A percentile compares a stretch with the other conserved stretches of the same genome.
phyloP scores from a whole-genome alignment of 2,888 invertebrate species.

The Deilephila elpenor region DNA sequence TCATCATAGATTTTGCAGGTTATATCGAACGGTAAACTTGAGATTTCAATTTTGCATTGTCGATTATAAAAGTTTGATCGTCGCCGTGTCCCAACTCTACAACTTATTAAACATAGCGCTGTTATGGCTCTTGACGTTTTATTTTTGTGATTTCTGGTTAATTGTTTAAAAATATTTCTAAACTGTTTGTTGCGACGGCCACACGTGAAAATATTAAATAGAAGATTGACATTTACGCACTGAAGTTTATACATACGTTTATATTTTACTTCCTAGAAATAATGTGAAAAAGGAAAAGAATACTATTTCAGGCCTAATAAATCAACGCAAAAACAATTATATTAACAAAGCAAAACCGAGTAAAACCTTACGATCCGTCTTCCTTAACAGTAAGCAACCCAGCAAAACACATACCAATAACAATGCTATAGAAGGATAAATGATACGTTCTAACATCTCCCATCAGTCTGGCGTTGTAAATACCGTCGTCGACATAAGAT shows the following conservation, averaged over 20 bases:
- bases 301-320: not conserved
- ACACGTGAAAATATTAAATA: too few relatives aligned
- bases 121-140: not conserved
- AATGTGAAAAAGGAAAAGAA: too few relatives aligned
- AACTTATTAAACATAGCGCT: not conserved
- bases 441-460: slow-evolving; percentile 16
- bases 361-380: not conserved
- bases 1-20: slow-evolving; percentile 41
- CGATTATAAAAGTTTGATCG: slow-evolving; percentile 15
- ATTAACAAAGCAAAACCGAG: not conserved
- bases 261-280: too few relatives aligned
- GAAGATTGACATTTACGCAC: too few relatives aligned
- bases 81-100: not conserved
- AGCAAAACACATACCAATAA: not conserved
- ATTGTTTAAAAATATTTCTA: too few relatives aligned
- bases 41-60: slow-evolving; percentile 20
- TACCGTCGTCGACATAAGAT: slow-evolving; percentile 52
- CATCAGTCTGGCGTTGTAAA: slow-evolving; percentile 33
- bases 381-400: not conserved
- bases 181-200: too few relatives aligned
- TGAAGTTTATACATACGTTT: too few relatives aligned
- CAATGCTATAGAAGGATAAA: slow-evolving; percentile 14
- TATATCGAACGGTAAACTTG: slow-evolving; percentile 27
- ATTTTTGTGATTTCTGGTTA: not conserved
- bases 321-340: not conserved